phyloP scores from a whole-genome alignment of 2,888 invertebrate species.

The Phortica okadai region DNA sequence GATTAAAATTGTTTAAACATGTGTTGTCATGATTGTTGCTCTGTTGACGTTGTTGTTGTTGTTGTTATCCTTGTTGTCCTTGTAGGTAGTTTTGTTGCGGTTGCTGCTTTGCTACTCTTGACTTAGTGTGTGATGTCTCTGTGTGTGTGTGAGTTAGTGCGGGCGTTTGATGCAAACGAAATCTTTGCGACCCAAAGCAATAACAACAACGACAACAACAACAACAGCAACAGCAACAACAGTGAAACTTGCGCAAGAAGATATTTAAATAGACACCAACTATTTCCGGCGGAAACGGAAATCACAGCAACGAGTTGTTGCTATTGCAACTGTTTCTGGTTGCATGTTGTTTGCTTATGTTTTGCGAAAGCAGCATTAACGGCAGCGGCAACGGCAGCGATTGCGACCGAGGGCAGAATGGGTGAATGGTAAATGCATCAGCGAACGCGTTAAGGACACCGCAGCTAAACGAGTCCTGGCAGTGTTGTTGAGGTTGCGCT shows the following conservation, averaged over 20 bases:
- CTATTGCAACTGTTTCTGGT: slow-evolving; percentile 9
- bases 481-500: not conserved
- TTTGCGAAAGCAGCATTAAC: not conserved
- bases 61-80: slow-evolving; percentile 39
- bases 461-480: not conserved
- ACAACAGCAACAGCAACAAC: not conserved
- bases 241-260: slow-evolving; percentile 17
- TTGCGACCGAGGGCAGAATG: not conserved
- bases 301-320: slow-evolving; percentile 20
- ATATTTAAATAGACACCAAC: slow-evolving; percentile 28
- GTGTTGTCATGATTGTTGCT: not conserved
- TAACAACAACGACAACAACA: no score
- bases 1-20: slow-evolving; percentile 35
- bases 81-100: slow-evolving; percentile 42
- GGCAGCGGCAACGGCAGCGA: not conserved
- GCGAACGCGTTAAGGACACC: not conserved
- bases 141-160: no score
- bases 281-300: slow-evolving; percentile 27
- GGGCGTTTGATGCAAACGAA: no score
- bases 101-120: not conserved
- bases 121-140: not conserved
- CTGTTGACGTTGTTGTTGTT: slow-evolving; percentile 37
- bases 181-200: not conserved
- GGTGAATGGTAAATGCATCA: not conserved
- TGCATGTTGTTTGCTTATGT: slow-evolving; percentile 21